A percentile compares a stretch with the other conserved stretches of the same genome.
phyloP scores from a whole-genome alignment of 2,888 invertebrate genomes.

The Spialia ferax region DNA sequence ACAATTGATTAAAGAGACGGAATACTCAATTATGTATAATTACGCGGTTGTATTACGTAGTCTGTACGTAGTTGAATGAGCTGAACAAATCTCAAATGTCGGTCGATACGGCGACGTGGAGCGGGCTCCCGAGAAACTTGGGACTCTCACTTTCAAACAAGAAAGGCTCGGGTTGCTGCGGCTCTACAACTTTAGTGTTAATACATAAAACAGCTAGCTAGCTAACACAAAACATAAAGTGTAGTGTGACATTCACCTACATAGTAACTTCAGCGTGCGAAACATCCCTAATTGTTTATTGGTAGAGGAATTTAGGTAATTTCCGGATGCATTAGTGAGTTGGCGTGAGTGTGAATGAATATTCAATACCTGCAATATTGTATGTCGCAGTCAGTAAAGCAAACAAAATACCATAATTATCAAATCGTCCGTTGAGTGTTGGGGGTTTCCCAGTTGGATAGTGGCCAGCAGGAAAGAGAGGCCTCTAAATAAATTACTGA shows the following conservation, averaged over 20 bases:
- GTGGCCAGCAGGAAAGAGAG: slow-evolving; percentile 80
- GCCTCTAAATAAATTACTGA: slow-evolving; percentile 78
- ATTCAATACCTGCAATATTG: slow-evolving; percentile 51
- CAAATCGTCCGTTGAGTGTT: slow-evolving; percentile 79
- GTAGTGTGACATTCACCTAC: slow-evolving; percentile 64
- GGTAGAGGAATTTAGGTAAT: slow-evolving; percentile 13
- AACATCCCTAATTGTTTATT: slow-evolving; percentile 16
- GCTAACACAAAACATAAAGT: slow-evolving; percentile 60
- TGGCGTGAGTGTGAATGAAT: slow-evolving; percentile 57
- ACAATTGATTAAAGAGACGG: slow-evolving; percentile 5
- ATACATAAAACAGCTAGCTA: slow-evolving; percentile 54
- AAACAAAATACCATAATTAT: slow-evolving; percentile 77
- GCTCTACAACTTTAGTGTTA: slow-evolving; percentile 64
- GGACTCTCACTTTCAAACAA: slow-evolving; percentile 79
- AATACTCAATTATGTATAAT: slow-evolving; percentile 9
- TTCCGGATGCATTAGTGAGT: neutral
- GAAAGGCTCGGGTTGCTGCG: slow-evolving; percentile 69
- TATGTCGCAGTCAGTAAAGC: slow-evolving; percentile 61
- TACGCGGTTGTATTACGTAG: neutral
- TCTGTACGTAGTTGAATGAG: slow-evolving; percentile 13
- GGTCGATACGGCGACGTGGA: slow-evolving; percentile 60
- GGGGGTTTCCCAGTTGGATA: slow-evolving; percentile 82
- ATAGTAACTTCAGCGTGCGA: slow-evolving; percentile 36
- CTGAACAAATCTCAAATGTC: slow-evolving; percentile 58
- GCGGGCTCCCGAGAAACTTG: slow-evolving; percentile 71